Evolutionary conservation across 2,113 vertebrate genomes (phyloP), one percentile per base, ranked within the genome.

Genomic region (Atrichornis clamosus): DNA sequence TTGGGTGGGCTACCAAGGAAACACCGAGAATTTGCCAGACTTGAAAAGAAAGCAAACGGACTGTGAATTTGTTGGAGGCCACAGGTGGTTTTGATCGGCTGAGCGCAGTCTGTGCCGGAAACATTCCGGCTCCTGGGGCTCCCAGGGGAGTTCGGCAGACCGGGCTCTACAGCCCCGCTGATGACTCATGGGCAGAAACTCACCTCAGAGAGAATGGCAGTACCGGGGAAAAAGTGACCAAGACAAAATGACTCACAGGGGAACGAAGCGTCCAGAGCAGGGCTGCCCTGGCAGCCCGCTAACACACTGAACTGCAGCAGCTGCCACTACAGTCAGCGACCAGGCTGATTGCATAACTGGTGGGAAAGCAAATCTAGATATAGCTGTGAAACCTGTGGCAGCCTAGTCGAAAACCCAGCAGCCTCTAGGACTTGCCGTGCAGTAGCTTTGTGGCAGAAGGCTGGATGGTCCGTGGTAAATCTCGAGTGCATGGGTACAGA

Each of bases 181-280:
- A 4, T 91, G 81, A 94, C 53, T 91, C 89, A 87, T 0, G 62
- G 84, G 37, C 78, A 73, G 77, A 82, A 91, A 15, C 58, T 68
- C 72, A 93, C 63, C 82, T 74, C 72, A 0, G 2, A 91, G 74
- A 39, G 33, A 91, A 77, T 4, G 2, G 67, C 35, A 27, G 58
- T 2, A 17, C 55, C 2, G 42, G 74, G 78, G 94, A 65, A 91
- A 93, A 93, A 95, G 63, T 94, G 87, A 88, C 92, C 78, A 7
- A 88, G 75, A 46, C 85, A 75, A 67, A 70, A 65, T 90, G 87
- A 90, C 27, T 94, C 93, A 95, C 13, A 49, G 76, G 55, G 59
- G 92, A 93, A 60, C 2, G 3, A 82, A 93, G 59, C 39, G 70
- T 74, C 55, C 70, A 17, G 87, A 53, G 67, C 44, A 68, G 81